phyloP scores from a whole-genome alignment of 2,797 vertebrate species.

The Phoebastria nigripes region DNA sequence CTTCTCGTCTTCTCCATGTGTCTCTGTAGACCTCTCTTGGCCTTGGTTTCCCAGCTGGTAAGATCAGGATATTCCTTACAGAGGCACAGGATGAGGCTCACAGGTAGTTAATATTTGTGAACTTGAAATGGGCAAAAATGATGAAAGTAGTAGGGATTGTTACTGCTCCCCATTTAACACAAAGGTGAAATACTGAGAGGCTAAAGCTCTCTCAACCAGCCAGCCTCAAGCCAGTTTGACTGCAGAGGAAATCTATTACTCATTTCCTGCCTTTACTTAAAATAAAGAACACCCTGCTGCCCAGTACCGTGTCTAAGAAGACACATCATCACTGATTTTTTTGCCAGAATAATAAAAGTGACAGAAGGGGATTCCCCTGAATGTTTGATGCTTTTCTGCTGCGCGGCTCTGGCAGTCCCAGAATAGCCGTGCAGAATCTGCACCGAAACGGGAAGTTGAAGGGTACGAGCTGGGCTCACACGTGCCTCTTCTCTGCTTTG shows the following conservation, averaged over 20 bases:
- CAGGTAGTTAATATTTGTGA: neutral
- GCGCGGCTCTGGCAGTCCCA: neutral
- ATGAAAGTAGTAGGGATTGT: neutral
- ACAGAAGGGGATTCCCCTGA: conserved; percentile 56
- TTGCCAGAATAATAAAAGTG: conserved; percentile 44
- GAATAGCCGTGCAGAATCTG: conserved; percentile 22
- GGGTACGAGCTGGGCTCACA: neutral
- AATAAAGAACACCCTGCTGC: conserved; percentile 37
- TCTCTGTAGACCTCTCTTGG: neutral
- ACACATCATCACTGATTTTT: conserved; percentile 23
- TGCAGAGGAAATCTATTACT: conserved; percentile 47
- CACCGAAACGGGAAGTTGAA: conserved; percentile 25
- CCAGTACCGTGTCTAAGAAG: conserved; percentile 31
- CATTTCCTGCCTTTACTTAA: conserved; percentile 54
- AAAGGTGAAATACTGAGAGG: neutral
- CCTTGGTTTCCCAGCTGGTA: neutral
- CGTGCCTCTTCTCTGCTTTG: neutral
- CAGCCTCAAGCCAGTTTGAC: neutral
- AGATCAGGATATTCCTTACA: neutral
- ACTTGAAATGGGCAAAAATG: neutral
- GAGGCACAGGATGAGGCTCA: neutral
- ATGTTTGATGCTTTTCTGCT: conserved; percentile 16
- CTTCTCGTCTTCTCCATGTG: neutral
- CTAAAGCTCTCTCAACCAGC: neutral
- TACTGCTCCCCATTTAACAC: neutral